These are phyloP conservation scores for Mesorhabditis belari DNA, from an alignment of 2,888 invertebrate species.

Conservation along the genomic window DNA sequence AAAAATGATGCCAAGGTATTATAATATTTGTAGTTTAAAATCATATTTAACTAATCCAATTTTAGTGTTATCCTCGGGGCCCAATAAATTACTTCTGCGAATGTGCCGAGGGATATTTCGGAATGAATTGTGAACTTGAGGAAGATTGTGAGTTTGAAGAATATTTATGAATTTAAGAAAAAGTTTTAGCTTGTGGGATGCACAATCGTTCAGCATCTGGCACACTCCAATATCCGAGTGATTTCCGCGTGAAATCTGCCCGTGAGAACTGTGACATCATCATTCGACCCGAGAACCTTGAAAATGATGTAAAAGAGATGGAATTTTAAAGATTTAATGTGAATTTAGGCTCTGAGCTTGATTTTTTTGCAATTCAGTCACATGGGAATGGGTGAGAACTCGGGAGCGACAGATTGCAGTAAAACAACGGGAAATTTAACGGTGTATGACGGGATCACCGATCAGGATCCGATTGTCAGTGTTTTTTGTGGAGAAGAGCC, in stretches of 20 bases:
- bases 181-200: not conserved
- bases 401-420: slow-evolving; percentile 20
- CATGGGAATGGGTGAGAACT: slow-evolving; percentile 10
- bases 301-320: slow-evolving; percentile 2
- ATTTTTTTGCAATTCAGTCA: slow-evolving; percentile 19
- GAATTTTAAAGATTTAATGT: not conserved
- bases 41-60: not conserved
- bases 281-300: slow-evolving; percentile 1
- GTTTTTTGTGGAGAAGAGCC: slow-evolving; percentile 25
- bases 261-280: slow-evolving; percentile 7
- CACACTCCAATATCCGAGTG: not conserved
- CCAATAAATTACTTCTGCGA: slow-evolving; percentile 19
- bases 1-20: not conserved
- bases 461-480: slow-evolving; percentile 13
- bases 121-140: slow-evolving; percentile 31
- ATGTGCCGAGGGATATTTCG: slow-evolving; percentile 35
- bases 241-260: not conserved
- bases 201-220: not conserved
- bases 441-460: slow-evolving; percentile 21
- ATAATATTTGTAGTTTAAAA: not conserved
- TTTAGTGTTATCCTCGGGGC: not conserved
- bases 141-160: slow-evolving; percentile 31
- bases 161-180: not conserved
- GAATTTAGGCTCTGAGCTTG: slow-evolving; percentile 21
- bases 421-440: slow-evolving; percentile 19